Evolutionary conservation across 2,797 vertebrate genomes (phyloP), one percentile per base, ranked within the genome.

Genomic region (Mus spretus): DNA sequence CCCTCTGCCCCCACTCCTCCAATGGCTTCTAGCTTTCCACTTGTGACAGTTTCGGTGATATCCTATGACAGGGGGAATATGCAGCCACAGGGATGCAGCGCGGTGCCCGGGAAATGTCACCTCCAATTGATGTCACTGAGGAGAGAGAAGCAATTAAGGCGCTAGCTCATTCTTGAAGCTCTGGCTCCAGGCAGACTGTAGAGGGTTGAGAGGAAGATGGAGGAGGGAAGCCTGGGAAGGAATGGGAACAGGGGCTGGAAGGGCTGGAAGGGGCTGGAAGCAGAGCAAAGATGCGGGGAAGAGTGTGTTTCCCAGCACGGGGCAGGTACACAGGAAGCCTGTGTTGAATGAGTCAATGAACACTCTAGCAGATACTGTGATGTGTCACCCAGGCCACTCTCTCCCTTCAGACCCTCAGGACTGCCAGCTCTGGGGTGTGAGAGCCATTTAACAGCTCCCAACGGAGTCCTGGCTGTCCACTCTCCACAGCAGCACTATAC

Each of bases 61-160:
- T 92, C 96, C 98, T 98, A 98, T 98, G 99, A 99, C 99, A 99
- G 99, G 98, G 98, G 98, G 99, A 99, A 99, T 99, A 99, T 99
- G 99, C 98, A 99, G 99, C 98, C 98, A 98, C 98, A 98, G 97
- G 98, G 99, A 98, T 97, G 98, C 98, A 98, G 98, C 98, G 98
- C 98, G 74, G 81, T 98, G 98, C 99, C 98, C 98, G 97, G 98
- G 98, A 98, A 97, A 99, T 99, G 99, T 99, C 99, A 99, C 95
- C 98, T 98, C 98, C 95, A 17, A 98, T 99, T 97, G 98, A 97
- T 97, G 85, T 99, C 99, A 99, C 9, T 94, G 97, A 98, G 97
- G 97, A 98, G 97, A 98, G 98, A 99, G 98, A 98, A 99, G 99
- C 99, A 99, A 99, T 99, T 99, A 99, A 99, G 98, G 99, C 98